phyloP scores from a whole-genome alignment of 1,140 invertebrate species.

The Samia ricini region DNA sequence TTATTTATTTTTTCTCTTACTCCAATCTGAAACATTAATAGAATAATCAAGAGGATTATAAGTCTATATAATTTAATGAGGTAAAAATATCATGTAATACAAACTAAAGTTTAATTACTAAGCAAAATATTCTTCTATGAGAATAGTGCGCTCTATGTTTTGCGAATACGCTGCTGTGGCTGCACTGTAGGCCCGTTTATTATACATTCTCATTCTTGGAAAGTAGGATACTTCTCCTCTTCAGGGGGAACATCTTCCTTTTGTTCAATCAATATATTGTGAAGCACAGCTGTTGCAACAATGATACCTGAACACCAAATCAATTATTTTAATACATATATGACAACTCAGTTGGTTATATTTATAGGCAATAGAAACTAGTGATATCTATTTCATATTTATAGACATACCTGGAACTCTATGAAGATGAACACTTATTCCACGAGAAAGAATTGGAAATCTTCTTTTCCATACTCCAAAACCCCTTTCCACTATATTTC shows the following conservation, averaged over 20 bases:
- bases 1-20: not conserved
- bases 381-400: no score
- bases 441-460: conserved; percentile 11
- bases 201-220: not conserved
- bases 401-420: not conserved
- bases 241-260: not conserved
- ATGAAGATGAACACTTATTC: conserved; percentile 1
- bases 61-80: no score
- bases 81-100: not conserved
- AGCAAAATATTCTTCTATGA: not conserved
- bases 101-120: not conserved
- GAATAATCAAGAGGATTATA: no score
- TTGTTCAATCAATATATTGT: conserved; percentile 8
- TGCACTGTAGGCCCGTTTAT: not conserved
- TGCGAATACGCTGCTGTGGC: not conserved
- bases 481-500: conserved; percentile 12
- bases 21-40: not conserved
- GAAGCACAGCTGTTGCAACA: conserved; percentile 11
- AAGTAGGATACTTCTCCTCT: not conserved
- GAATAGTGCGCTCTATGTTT: not conserved
- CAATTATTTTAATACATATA: no score
- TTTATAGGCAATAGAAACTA: no score
- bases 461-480: conserved; percentile 21
- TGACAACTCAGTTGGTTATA: no score
- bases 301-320: conserved; percentile 3